Base-by-base conservation (phyloP, 92 coral and sea anemone species). In the Desmophyllum pertusum region DNA sequence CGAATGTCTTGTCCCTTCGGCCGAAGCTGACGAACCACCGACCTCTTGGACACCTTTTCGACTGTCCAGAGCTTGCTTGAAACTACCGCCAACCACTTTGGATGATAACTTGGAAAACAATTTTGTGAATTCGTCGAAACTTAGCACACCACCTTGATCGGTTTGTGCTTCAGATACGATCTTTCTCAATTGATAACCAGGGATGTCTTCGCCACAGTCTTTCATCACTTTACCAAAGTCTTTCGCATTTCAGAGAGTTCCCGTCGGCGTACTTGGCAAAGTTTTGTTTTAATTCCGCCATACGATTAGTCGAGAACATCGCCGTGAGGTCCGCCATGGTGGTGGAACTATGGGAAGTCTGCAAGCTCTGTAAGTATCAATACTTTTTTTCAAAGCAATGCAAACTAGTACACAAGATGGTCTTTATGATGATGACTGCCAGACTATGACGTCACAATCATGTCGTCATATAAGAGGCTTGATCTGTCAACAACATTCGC, bases 1-100 rank as follows among this genome's bases (percentile, higher is more conserved):
- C 3, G 99, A 96, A 80, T 96, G 99, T 63, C 91, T 96, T 6
- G 99, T 96, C 38, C 95, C 99, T 68, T 93, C 91, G 30, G 96
- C 95, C 19, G 98, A 94, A 31, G 93, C 93, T 57, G 91, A 83
- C 36, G 96, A 85, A 0, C 93, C 96, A 2, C 83, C 93, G 21
- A 92, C 81, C 30, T 90, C 90, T 77, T 85, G 87, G 19, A 96
- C 93, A 13, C 94, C 94, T 40, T 86, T 92, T 51, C 91, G 86
- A 77, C 85, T 89, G 31, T 95, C 99, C 35, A 96, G 76, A 0
- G 94, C 95, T 62, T 92, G 83, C 78, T 87, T 96, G 83, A 88
- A 96, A 29, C 78, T 67, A 51, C 97, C 99, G 48, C 99, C 99
- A 11, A 92, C 84, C 23, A 95, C 90, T 86, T 96, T 92, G 2